These are phyloP conservation scores for Sycophila texana DNA, from an alignment of 2,888 invertebrate genomes.

Conservation along the genomic window DNA sequence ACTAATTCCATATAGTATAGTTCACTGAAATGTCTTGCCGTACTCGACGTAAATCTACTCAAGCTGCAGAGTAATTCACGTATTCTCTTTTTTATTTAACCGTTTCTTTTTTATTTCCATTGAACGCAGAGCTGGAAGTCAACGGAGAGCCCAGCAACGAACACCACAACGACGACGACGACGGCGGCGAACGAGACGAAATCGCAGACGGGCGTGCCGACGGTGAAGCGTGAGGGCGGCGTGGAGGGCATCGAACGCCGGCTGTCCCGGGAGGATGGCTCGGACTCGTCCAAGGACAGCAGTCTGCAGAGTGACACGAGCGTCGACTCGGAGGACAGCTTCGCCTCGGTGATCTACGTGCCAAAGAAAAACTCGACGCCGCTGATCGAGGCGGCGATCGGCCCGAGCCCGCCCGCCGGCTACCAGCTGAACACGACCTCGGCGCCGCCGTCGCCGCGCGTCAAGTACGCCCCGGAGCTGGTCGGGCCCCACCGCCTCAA, in stretches of 20 bases:
- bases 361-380: conserved; percentile 85
- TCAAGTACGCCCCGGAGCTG: conserved; percentile 82
- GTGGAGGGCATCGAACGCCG: conserved; percentile 79
- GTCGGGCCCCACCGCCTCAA: conserved; percentile 77
- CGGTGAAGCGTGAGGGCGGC: conserved; percentile 26
- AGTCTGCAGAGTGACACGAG: conserved; percentile 95
- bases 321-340: conserved; percentile 95
- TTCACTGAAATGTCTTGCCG: no score
- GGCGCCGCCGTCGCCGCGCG: conserved; percentile 86
- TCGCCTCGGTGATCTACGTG: conserved; percentile 93
- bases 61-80: no score
- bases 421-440: conserved; percentile 80
- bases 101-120: background rate
- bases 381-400: conserved; percentile 35
- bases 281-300: conserved; percentile 91
- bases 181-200: conserved; percentile 10
- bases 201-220: background rate
- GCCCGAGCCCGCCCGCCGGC: conserved; percentile 60
- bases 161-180: conserved; percentile 36
- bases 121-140: conserved; percentile 67
- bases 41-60: no score
- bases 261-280: conserved; percentile 90
- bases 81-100: background rate
- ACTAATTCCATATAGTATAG: no score
- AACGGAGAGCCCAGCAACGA: conserved; percentile 63